Conservation (phyloP, 1,140 invertebrate genomes). For the Mycetomoellerius zeteki region DNA sequence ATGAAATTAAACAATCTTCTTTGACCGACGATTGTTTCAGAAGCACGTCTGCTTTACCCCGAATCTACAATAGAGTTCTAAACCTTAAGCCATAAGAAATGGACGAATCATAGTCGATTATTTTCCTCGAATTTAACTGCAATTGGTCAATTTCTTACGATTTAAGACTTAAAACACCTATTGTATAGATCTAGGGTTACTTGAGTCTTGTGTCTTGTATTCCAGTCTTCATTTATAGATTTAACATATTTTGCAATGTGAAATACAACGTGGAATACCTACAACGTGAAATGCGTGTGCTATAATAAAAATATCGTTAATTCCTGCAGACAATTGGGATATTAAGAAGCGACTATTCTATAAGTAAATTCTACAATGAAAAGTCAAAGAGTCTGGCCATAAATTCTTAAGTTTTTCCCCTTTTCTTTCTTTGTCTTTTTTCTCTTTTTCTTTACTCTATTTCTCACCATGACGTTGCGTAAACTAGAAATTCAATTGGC, state of each 20-base stretch:
- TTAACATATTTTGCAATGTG: no score
- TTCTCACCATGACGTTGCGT: not conserved
- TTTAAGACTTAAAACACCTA: no score
- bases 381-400: conserved; percentile 22
- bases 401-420: conserved; percentile 1
- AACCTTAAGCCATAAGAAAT: no score
- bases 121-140: no score
- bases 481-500: conserved; percentile 75
- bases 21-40: not conserved
- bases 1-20: not conserved
- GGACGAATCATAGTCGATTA: no score
- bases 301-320: conserved; percentile 26
- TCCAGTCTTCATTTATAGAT: no score
- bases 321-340: not conserved
- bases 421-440: not conserved
- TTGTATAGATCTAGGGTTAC: no score
- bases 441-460: not conserved
- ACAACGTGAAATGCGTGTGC: not conserved
- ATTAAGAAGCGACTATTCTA: conserved; percentile 10
- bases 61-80: no score
- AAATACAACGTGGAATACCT: no score
- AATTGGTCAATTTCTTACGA: no score
- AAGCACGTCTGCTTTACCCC: not conserved
- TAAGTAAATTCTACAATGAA: conserved; percentile 46
- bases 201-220: not conserved